Evolutionary conservation across 2,797 vertebrate species (phyloP), one percentile per base, ranked within the genome.

Genomic region (Dendrocincla fuliginosa): DNA sequence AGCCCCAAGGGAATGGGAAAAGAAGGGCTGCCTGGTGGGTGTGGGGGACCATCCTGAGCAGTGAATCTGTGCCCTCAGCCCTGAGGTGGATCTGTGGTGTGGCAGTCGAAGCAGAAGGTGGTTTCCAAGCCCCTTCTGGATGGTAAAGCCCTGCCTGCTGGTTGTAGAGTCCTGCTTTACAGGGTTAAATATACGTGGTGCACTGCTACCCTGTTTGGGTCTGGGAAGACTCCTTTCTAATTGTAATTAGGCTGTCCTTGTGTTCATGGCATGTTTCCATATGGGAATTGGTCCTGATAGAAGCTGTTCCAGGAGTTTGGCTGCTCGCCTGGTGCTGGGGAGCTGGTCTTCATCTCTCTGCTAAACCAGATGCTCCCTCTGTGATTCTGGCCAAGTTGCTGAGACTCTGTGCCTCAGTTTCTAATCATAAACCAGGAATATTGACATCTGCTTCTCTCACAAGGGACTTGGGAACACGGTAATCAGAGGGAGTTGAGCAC

Each of bases 281-380:
- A 32, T 28, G 90, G 87, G 96, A 84, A 85, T 96, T 94, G 73
- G 81, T 96, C 86, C 64, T 91, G 92, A 93, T 79, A 96, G 91
- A 96, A 92, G 92, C 90, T 83, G 78, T 96, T 95, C 79, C 95
- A 95, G 93, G 71, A 94, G 94, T 94, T 94, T 97, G 94, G 93
- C 92, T 33, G 79, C 56, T 88, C 0, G 90, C 93, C 91, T 91
- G 88, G 47, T 1, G 8, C 79, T 57, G 30, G n/a, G 80, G 41
- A 75, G 83, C 78, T 92, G 86, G 46, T 61, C 82, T 85, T 59
- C 89, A 88, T 74, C 70, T 76, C 71, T 37, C 50, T 80, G 71
- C 84, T 96, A 16, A 93, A 35, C 76, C 90, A 95, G 90, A 90
- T 96, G 89, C 82, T 94, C 39, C 81, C 46, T 91, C 28, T 47